These are phyloP conservation scores for Thunnus maccoyii DNA, from an alignment of 2,113 vertebrate genomes.

Conservation along the genomic window DNA sequence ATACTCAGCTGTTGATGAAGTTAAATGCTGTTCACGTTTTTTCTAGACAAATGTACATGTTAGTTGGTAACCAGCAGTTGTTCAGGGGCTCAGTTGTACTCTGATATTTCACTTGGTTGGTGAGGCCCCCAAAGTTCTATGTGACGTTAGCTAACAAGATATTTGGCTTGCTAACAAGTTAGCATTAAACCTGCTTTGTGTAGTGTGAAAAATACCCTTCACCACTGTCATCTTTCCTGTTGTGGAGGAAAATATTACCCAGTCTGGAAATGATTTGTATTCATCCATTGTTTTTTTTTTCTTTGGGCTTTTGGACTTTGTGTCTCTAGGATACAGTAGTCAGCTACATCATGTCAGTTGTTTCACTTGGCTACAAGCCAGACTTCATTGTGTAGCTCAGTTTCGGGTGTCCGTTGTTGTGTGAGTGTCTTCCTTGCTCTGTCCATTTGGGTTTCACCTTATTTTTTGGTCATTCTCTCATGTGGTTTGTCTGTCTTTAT, in stretches of 20 bases:
- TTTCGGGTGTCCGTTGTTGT: conserved; percentile 8
- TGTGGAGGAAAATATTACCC: conserved; percentile 40
- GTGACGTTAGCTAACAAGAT: neutral
- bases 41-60: neutral
- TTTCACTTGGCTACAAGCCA: conserved; percentile 63
- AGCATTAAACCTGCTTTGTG: neutral
- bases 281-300: conserved; percentile 45
- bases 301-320: conserved; percentile 17
- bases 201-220: conserved; percentile 15
- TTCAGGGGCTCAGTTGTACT: neutral
- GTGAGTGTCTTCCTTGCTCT: conserved; percentile 3
- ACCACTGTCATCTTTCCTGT: conserved; percentile 38
- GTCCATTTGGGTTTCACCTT: conserved; percentile 4
- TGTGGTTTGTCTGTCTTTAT: neutral
- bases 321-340: conserved; percentile 62
- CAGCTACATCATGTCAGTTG: conserved; percentile 49
- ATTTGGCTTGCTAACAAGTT: neutral
- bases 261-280: conserved; percentile 48
- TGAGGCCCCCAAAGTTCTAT: neutral
- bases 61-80: neutral
- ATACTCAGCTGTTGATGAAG: neutral
- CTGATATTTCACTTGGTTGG: neutral
- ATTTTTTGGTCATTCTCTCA: neutral
- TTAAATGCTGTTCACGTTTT: neutral
- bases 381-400: conserved; percentile 16